These are phyloP conservation scores for Prionailurus viverrinus DNA, from an alignment of 2,113 vertebrate genomes.

Conservation along the genomic window DNA sequence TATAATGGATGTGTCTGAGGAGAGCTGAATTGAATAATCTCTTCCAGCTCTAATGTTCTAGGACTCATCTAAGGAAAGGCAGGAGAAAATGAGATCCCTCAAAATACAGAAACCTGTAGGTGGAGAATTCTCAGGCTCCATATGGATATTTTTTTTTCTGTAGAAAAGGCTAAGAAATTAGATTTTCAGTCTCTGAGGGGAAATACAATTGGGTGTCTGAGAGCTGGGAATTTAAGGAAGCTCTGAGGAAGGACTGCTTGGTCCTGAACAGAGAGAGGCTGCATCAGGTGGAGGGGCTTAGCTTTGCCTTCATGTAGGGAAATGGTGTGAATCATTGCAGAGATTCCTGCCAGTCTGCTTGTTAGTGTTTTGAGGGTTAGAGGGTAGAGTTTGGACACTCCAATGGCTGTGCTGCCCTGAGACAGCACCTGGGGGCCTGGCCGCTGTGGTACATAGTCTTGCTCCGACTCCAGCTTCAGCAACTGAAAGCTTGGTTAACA, in stretches of 20 bases:
- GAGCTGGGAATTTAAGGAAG: not conserved
- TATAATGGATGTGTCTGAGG: not conserved
- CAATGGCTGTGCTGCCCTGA: not conserved
- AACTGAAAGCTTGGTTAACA: not conserved
- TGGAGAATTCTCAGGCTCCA: not conserved
- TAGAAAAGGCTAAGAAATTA: conserved; percentile 24
- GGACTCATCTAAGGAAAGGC: not conserved
- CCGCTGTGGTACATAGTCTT: not conserved
- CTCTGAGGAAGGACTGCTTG: not conserved
- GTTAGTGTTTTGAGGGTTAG: not conserved
- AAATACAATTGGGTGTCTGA: not conserved
- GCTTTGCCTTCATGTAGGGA: not conserved
- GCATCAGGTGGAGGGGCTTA: not conserved
- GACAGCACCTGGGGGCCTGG: not conserved
- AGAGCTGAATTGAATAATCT: not conserved
- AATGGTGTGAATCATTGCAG: not conserved
- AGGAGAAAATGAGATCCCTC: not conserved
- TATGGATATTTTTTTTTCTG: not conserved
- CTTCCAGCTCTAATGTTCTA: conserved; percentile 18
- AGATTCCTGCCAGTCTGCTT: not conserved
- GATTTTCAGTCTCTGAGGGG: not conserved
- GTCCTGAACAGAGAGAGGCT: not conserved
- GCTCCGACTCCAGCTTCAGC: not conserved
- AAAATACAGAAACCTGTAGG: not conserved
- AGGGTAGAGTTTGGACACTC: not conserved